Percentiles rank a stretch among this genome's conserved stretches.
phyloP scores from a whole-genome alignment of 1,140 invertebrate genomes.

The Dinoponera quadriceps region DNA sequence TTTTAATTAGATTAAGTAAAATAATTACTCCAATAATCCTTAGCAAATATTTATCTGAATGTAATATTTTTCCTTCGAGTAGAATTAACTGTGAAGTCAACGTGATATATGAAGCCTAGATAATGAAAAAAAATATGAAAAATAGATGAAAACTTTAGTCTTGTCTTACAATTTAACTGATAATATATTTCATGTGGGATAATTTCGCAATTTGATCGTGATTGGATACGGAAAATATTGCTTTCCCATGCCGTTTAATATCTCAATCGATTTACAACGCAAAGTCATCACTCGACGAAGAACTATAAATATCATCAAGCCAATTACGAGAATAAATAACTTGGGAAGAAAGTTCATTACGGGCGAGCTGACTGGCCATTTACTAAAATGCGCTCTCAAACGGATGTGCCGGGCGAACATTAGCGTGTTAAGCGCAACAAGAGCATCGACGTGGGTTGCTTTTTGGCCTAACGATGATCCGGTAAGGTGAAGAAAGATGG shows the following conservation, averaged over 20 bases:
- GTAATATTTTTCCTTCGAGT: too few relatives aligned
- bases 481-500: constrained; percentile 53
- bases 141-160: too few relatives aligned
- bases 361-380: background rate
- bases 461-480: constrained; percentile 63
- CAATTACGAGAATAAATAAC: constrained; percentile 3
- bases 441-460: constrained; percentile 35
- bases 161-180: too few relatives aligned
- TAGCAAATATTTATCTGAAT: too few relatives aligned
- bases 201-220: background rate
- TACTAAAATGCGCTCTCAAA: constrained; percentile 14
- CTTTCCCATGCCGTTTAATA: background rate
- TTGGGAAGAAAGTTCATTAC: background rate
- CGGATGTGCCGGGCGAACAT: constrained; percentile 1
- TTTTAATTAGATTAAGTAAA: too few relatives aligned
- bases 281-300: background rate
- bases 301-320: background rate
- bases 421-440: constrained; percentile 5
- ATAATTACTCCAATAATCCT: too few relatives aligned
- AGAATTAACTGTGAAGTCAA: too few relatives aligned
- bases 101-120: too few relatives aligned
- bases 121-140: too few relatives aligned
- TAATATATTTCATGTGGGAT: background rate
- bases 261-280: background rate
- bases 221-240: background rate